Conservation (phyloP, 1,140 invertebrate species). For the Orchestia grillus region DNA sequence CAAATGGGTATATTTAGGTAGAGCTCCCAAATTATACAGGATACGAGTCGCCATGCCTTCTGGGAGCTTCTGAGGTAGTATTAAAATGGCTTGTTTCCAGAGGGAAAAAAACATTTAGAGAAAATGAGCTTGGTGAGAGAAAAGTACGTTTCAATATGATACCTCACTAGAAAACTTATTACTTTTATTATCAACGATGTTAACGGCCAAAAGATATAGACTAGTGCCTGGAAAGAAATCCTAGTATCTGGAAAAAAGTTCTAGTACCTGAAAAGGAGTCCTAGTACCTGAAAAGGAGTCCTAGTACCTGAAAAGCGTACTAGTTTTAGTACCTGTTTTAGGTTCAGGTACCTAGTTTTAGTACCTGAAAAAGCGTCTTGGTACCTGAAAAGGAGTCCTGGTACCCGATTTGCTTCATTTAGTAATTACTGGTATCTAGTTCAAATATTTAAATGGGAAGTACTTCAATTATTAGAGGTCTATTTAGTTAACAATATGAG, state of each 20-base stretch:
- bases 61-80: neutral
- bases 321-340: neutral
- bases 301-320: neutral
- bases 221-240: too few relatives aligned
- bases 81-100: neutral
- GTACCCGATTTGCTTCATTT: neutral
- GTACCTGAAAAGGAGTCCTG: neutral
- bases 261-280: too few relatives aligned
- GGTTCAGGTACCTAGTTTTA: too few relatives aligned
- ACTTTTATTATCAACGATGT: too few relatives aligned
- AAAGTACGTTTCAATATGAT: neutral
- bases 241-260: too few relatives aligned
- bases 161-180: neutral
- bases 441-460: neutral
- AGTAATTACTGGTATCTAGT: neutral
- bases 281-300: neutral
- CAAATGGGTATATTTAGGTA: neutral
- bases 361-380: too few relatives aligned
- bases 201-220: too few relatives aligned
- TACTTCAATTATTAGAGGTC: too few relatives aligned
- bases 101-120: neutral
- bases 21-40: neutral
- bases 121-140: neutral
- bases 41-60: neutral
- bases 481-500: neutral